phyloP scores from a whole-genome alignment of 2,113 vertebrate species.

The Prietella phreatophila region DNA sequence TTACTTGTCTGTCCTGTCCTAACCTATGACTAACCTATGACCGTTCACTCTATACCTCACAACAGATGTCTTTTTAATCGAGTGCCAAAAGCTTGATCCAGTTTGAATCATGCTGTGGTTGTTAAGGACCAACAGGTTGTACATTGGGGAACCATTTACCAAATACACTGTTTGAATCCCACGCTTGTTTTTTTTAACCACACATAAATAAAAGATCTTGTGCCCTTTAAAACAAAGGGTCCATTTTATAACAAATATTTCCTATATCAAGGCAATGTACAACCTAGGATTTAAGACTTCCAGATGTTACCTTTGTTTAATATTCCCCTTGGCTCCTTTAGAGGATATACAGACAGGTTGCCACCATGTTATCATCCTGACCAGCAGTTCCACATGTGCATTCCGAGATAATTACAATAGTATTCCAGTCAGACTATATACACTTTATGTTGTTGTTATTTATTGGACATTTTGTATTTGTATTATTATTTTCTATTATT shows the following conservation, averaged over 20 bases:
- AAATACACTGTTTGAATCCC: background rate
- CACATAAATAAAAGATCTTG: background rate
- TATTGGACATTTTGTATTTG: background rate
- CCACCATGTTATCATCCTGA: background rate
- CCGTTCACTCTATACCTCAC: background rate
- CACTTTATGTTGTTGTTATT: background rate
- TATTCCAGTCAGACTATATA: background rate
- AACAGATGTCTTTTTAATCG: background rate
- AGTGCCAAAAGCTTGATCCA: background rate
- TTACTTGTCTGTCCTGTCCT: background rate
- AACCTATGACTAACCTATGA: background rate
- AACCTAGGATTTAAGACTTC: background rate
- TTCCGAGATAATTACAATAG: background rate
- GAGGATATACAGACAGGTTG: constrained; percentile 4
- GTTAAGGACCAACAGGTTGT: background rate
- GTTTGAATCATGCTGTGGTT: background rate
- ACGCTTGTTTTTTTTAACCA: background rate
- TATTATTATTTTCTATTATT: background rate
- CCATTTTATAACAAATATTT: background rate
- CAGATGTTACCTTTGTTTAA: background rate
- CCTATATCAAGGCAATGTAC: background rate
- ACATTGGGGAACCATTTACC: constrained; percentile 6
- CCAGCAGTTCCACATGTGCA: background rate
- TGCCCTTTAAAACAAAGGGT: background rate
- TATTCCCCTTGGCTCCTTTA: background rate